Base-by-base conservation (phyloP, 2,113 vertebrate genomes). In the Sakesphorus luctuosus region DNA sequence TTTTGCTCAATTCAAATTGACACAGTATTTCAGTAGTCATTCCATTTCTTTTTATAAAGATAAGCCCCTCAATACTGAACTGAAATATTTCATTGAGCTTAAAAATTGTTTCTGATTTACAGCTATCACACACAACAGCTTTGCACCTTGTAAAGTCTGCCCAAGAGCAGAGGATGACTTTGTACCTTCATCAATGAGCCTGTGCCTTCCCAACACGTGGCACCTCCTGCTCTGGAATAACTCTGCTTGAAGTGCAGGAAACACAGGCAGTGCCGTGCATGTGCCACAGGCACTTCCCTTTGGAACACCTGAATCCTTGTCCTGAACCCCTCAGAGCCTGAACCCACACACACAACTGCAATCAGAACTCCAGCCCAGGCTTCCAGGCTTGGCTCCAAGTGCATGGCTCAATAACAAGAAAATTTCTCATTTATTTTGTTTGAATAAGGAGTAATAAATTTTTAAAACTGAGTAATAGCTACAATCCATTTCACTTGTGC, bases 191-290 rank as follows among this genome's bases (percentile, higher is more conserved):
- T 18, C 11, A 72, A 55, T 28, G 7, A 13, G 18, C 38, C 38
- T 24, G 12, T 18, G 44, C 13, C 36, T 89, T 65, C 52, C 24
- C 49, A 75, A 61, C 81, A 44, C 6, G 16, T 3, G n/a, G 8
- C 0, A 20, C 8, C 17, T 49, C 50, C 68, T 71, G 26, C 59
- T 38, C 75, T 35, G 4, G 33, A 79, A 16, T 38, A 87, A 26
- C 16, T 72, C 43, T 65, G 28, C 44, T 71, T 59, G 43, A n/a
- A 84, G 31, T 1, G 21, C 9, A 52, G 4, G 79, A 56, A 85
- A 68, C 3, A 28, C 4, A 18, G 1, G 18, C 35, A 33, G 4
- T 18, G 26, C 36, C 33, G 31, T 17, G 38, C 36, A 29, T 0
- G 1, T 38, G 40, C 46, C 71, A 77, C 23, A 56, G 40, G 49